Base-by-base conservation (phyloP, 2,888 invertebrate species). In the Rhagonycha lutea region DNA sequence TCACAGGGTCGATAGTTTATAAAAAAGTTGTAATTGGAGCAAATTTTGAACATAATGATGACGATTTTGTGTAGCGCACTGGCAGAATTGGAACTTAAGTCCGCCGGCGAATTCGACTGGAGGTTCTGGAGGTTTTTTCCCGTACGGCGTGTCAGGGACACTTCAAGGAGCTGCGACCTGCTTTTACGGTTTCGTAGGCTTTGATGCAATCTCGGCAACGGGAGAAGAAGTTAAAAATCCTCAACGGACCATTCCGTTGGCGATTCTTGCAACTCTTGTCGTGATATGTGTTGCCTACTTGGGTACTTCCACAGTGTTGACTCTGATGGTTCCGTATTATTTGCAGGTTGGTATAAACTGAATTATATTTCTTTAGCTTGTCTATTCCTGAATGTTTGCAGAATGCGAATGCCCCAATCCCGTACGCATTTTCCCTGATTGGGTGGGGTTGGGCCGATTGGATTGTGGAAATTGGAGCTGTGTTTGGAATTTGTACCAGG, bases 401-500 rank as follows among this genome's bases (percentile, higher is more conserved):
- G 90, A 92, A 96, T 85, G 89, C 91, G 75, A 91, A 93, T 79
- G 95, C 96, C 0, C 95, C 96, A 0, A 91, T 97, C 78, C 95
- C 96, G 0, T 91, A 91, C 84, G 93, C 95, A 69, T 97, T 95
- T 87, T 91, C 91, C 77, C 86, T 88, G 14, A 90, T 94, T 69
- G 94, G 94, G 14, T 95, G 95, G 95, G 86, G 90, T 68, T 91
- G 93, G 87, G 95, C 96, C 24, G 93, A 94, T 86, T 96, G 95
- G 89, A 91, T 96, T 70, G 96, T 97, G 70, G 92, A 94, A 28
- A 90, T 95, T 61, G 97, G 97, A 0, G 96, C 96, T 9, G 91
- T 96, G 78, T 95, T 95, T 84, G 97, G 96, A 7, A 90, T 97
- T 18, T 94, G 94, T 83, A 94, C 97, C 18, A 94, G 94, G 94